Base-by-base conservation (phyloP, 92 coral and sea anemone species). In the Epizoanthus fatuus region DNA sequence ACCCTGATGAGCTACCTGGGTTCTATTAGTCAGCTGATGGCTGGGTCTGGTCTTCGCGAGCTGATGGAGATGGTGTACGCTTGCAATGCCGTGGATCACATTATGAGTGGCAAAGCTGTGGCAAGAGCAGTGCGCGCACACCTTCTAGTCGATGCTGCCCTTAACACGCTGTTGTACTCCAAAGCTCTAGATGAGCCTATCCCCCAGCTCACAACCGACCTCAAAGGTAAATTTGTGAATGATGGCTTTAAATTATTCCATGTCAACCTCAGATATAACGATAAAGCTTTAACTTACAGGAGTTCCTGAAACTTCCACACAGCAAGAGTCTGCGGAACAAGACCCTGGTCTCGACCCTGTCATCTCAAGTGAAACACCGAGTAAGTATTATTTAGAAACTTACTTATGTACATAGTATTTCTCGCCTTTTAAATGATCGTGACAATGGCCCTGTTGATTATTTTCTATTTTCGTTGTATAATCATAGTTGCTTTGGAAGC, bases 1-100 rank as follows among this genome's bases (percentile, higher is more conserved):
- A 84, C 69, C 49, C 76, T 74, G 29, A 91, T 91, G 94, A 91
- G 91, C 82, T 91, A 81, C 58, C 89, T 82, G 32, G 94, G 89
- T 8, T 55, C 82, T 58, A 77, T 81, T 37, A 85, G 91, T 4
- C 85, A 82, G 53, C 12, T 86, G 3, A 91, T 87, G 94, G 88
- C 84, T 7, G 85, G 85, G 35, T 81, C 94, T 29, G 88, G 94
- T 4, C 78, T 91, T 47, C 86, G 82, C 57, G 86, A 86, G 3
- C 67, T 81, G 22, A 79, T 91, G 12, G 89, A 91, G 57, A 20
- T 87, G 37, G 83, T 91, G 8, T 91, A 87, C 72, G 94, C 86
- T 25, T 65, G 75, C 51, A 91, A 83, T 59, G 70, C 91, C 25
- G 88, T 87, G 10, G 56, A 5, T 4, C 94, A 91, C 42, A 91